phyloP scores from a whole-genome alignment of 2,113 vertebrate genomes.

The Corythaixoides concolor region DNA sequence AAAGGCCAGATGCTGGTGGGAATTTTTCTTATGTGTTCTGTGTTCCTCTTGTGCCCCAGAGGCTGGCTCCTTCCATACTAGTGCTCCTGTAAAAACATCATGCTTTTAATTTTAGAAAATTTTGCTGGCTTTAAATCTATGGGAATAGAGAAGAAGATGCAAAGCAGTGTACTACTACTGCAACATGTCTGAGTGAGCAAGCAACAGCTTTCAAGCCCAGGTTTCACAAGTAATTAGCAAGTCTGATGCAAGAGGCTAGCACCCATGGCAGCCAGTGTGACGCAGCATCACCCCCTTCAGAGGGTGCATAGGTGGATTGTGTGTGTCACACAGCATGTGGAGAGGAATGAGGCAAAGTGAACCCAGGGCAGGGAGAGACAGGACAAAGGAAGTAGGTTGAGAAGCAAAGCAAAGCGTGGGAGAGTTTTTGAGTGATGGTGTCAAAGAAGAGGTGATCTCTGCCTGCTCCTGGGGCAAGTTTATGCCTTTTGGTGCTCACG shows the following conservation, averaged over 20 bases:
- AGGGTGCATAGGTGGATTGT: not conserved
- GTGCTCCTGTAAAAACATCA: not conserved
- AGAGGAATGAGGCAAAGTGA: not conserved
- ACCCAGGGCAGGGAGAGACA: not conserved
- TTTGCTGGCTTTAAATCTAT: not conserved
- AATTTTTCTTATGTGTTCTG: not conserved
- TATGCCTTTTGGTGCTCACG: not conserved
- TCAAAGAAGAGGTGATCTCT: not conserved
- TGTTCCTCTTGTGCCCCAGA: not conserved
- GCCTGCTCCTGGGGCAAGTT: not conserved
- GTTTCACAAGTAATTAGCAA: not conserved
- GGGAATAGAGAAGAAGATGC: not conserved
- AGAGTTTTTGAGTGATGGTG: not conserved
- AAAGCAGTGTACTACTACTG: not conserved
- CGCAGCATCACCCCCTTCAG: not conserved
- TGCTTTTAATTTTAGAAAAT: not conserved
- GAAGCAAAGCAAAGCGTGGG: not conserved
- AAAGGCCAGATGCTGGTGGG: rapidly evolving
- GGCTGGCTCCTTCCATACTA: not conserved
- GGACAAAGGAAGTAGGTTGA: not conserved
- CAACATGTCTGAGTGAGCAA: not conserved
- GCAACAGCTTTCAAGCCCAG: not conserved
- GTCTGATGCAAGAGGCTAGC: not conserved
- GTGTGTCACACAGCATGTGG: rapidly evolving
- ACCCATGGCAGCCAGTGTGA: rapidly evolving